phyloP scores from a whole-genome alignment of 2,797 vertebrate species.

The Fistularia commersonii region DNA sequence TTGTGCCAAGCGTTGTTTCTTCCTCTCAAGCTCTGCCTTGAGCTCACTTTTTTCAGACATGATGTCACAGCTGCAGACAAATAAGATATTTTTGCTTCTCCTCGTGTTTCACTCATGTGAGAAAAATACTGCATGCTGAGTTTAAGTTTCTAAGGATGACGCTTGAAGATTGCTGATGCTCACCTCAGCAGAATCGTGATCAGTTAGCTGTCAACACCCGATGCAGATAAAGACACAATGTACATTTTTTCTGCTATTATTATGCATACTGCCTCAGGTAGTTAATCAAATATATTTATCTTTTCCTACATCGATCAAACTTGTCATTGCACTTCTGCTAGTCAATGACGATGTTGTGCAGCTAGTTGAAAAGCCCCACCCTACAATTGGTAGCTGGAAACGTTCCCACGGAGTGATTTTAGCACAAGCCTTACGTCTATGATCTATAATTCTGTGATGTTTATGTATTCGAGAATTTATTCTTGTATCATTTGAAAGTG shows the following conservation, averaged over 20 bases:
- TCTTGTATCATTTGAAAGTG: background rate
- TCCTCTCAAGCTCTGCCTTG: constrained; percentile 96
- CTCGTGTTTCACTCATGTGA: background rate
- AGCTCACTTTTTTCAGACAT: constrained; percentile 99
- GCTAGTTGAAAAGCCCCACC: constrained; percentile 53
- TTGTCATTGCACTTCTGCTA: no score
- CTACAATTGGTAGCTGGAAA: constrained; percentile 8
- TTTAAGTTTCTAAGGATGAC: no score
- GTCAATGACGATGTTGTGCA: background rate
- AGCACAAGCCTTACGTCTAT: background rate
- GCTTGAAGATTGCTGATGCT: no score
- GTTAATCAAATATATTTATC: no score
- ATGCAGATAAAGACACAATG: no score
- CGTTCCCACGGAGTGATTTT: constrained; percentile 5
- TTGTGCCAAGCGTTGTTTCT: constrained; percentile 95
- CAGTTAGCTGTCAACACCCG: no score
- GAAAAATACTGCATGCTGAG: no score
- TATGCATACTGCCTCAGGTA: no score
- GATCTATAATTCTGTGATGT: background rate
- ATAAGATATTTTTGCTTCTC: constrained; percentile 5
- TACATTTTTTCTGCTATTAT: no score
- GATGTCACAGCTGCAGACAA: constrained; percentile 65
- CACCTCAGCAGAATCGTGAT: no score
- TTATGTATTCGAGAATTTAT: background rate
- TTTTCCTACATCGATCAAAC: no score